Base-by-base conservation (phyloP, 2,888 invertebrate species). In the Busseola fusca region DNA sequence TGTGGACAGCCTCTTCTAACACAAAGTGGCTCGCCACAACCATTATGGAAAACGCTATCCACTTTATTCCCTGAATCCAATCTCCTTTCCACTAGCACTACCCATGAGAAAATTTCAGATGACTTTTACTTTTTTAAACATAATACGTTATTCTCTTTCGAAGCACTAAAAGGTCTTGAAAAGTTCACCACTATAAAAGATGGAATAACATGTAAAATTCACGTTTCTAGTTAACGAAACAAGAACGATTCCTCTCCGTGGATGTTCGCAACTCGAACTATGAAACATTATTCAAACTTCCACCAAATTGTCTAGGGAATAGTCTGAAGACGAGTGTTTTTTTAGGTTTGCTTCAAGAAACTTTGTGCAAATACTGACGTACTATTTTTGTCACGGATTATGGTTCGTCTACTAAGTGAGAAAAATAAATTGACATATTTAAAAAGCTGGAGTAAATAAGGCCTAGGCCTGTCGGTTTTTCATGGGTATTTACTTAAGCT, bases 151-250 rank as follows among this genome's bases (percentile, higher is more conserved):
- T 78, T 78, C 78, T 68, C 67, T 81, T 83, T 84, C 16, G 59
- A 52, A 80, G 21, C 52, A 50, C 65, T 73, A 69, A 59, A 72
- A 74, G 64, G 63, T 60, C 27, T 64, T 50, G 64, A 68, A 74
- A 82, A 76, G 74, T 77, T 69, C 48, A 71, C 73, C 67, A 42
- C 65, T 69, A 64, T 75, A 77, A 69, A 69, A 72, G 73, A 77
- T 78, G 60, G 76, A 76, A 82, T 76, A 79, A 72, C 84, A 82
- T 84, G 71, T 74, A 75, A 85, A 72, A 85, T 85, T 85, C 83
- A 84, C 80, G 83, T 82, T 76, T 81, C 81, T 74, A 74, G 75
- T 76, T 80, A 73, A 72, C 78, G 69, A 66, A 74, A 77, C 74
- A 77, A 75, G 80, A 80, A 78, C 72, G 73, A 74, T 84, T 81